Conservation (phyloP, 2,888 invertebrate genomes). For the Theodoxus fluviatilis region DNA sequence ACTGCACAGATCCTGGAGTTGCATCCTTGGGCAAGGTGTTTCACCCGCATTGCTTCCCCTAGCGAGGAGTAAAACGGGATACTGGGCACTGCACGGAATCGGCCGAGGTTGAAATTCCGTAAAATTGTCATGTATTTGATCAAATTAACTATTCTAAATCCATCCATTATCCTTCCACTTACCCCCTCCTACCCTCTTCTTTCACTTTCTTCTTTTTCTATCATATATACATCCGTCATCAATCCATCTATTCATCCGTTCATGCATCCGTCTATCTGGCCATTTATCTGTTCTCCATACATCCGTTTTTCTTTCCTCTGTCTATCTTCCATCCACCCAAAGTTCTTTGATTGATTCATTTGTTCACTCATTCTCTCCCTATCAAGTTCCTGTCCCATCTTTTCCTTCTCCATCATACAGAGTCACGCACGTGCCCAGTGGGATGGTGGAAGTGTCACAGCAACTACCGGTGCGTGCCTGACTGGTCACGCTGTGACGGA, state of each 20-base stretch:
- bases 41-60: too few relatives aligned
- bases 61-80: too few relatives aligned
- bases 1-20: too few relatives aligned
- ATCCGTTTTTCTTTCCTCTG: neutral
- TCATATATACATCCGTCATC: neutral
- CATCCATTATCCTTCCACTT: too few relatives aligned
- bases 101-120: too few relatives aligned
- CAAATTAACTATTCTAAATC: too few relatives aligned
- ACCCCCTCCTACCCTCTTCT: too few relatives aligned
- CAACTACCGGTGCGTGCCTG: slow-evolving; percentile 93
- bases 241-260: neutral
- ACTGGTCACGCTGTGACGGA: slow-evolving; percentile 97
- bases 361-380: neutral
- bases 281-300: neutral
- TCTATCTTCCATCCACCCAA: too few relatives aligned
- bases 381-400: neutral
- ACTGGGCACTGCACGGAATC: too few relatives aligned
- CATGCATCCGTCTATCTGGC: neutral
- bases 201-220: too few relatives aligned
- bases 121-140: too few relatives aligned
- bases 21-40: too few relatives aligned
- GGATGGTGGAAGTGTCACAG: slow-evolving; percentile 96
- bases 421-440: slow-evolving; percentile 88
- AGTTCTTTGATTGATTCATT: neutral
- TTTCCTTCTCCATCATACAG: slow-evolving; percentile 49